phyloP scores from a whole-genome alignment of 1,140 invertebrate species.

The Macrocentrus cingulum region DNA sequence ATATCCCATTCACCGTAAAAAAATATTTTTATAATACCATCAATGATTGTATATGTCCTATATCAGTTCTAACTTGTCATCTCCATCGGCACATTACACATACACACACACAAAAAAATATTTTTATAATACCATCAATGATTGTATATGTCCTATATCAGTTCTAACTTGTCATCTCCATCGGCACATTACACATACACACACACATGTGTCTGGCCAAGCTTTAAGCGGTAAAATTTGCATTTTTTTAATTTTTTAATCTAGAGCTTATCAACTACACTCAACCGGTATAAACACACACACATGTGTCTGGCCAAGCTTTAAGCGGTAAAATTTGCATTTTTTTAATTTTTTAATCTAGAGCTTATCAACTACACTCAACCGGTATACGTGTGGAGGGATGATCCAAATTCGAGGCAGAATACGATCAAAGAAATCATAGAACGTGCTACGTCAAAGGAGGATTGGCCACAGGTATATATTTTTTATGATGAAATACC shows the following conservation, averaged over 20 bases:
- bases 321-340: neutral
- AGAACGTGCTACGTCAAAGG: conserved; percentile 76
- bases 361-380: no score
- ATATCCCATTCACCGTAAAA: conserved; percentile 34
- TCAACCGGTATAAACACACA: conserved; percentile 6
- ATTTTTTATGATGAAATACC: no score
- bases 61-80: neutral
- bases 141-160: neutral
- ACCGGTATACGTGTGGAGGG: conserved; percentile 90
- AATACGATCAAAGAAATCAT: conserved; percentile 91
- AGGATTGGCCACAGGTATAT: conserved; percentile 90
- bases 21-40: neutral
- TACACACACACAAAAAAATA: conserved; percentile 27
- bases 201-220: no score
- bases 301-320: no score
- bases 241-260: neutral
- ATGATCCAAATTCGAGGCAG: conserved; percentile 88
- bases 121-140: neutral
- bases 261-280: neutral
- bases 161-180: neutral
- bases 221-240: neutral
- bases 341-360: neutral
- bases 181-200: neutral
- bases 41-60: no score
- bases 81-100: neutral